Conservation (phyloP, 2,113 vertebrate genomes). For the Platichthys flesus region DNA sequence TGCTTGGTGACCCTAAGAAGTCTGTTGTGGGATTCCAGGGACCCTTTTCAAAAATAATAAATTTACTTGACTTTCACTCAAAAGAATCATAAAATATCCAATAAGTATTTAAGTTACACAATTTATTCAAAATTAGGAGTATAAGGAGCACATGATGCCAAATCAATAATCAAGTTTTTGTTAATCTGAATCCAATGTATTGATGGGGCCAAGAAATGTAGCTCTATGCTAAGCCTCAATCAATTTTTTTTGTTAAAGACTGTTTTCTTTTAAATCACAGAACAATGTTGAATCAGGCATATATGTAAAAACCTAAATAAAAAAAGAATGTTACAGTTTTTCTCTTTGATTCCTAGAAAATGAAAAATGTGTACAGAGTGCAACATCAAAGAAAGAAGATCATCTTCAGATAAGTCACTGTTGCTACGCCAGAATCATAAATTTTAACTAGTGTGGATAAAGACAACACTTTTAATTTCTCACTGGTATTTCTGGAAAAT, state of each 20-base stretch:
- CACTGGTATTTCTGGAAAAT: background rate
- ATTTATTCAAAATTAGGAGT: too few relatives aligned
- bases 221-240: background rate
- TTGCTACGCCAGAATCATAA: constrained; percentile 16
- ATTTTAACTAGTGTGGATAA: constrained; percentile 16
- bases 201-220: background rate
- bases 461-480: constrained; percentile 5
- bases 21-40: background rate
- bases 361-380: background rate
- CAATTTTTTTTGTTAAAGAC: background rate
- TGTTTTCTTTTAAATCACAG: background rate
- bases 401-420: background rate
- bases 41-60: background rate
- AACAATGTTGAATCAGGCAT: background rate
- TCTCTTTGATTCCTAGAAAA: background rate
- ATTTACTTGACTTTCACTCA: background rate
- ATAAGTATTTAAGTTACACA: background rate
- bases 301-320: background rate
- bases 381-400: background rate
- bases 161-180: background rate
- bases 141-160: background rate
- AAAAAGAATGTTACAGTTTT: background rate
- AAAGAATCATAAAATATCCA: background rate
- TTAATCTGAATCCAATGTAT: background rate
- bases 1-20: constrained; percentile 9